phyloP scores from a whole-genome alignment of 2,113 vertebrate genomes.

The Etia nguti region DNA sequence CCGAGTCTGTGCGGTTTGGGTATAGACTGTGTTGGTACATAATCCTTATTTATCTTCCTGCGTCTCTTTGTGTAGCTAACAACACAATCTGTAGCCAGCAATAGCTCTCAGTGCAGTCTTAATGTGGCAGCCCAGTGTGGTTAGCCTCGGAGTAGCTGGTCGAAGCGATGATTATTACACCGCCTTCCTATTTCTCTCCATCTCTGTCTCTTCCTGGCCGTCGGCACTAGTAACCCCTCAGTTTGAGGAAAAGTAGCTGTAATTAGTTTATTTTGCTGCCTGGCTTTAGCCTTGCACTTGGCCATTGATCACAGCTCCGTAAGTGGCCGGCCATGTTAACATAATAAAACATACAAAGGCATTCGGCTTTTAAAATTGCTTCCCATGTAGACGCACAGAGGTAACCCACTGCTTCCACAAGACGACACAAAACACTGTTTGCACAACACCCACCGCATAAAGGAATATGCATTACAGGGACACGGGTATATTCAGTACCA shows the following conservation, averaged over 20 bases:
- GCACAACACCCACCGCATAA: neutral
- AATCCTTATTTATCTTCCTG: neutral
- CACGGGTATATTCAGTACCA: neutral
- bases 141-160: slow-evolving; percentile 11
- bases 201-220: neutral
- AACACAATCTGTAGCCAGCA: neutral
- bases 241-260: slow-evolving; percentile 18
- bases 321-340: neutral
- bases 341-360: neutral
- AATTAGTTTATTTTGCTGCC: neutral
- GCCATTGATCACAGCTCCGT: neutral
- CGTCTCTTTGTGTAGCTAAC: neutral
- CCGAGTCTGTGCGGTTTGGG: neutral
- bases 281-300: neutral
- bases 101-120: neutral
- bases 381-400: neutral
- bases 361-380: neutral
- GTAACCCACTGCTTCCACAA: neutral
- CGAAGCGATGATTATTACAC: slow-evolving; percentile 17
- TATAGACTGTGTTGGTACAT: neutral
- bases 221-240: neutral
- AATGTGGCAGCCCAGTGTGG: slow-evolving; percentile 12
- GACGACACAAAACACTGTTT: neutral
- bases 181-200: neutral
- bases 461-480: neutral